phyloP scores from a whole-genome alignment of 2,797 vertebrate genomes.

The Echiichthys vipera region DNA sequence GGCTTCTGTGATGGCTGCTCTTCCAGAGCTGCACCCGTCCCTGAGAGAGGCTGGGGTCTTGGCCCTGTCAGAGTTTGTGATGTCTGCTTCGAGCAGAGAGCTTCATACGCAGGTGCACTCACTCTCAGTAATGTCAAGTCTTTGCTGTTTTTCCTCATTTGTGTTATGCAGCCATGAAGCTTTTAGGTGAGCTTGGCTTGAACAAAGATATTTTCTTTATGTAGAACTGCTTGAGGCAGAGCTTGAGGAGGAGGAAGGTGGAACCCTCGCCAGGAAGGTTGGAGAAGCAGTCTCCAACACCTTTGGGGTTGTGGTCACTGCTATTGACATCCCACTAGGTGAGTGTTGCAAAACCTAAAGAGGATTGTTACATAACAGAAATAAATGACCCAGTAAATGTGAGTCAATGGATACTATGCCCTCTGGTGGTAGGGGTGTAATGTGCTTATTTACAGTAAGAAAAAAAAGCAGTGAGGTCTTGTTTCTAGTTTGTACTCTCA shows the following conservation, averaged over 20 bases:
- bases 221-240: conserved; percentile 80
- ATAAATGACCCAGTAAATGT: conserved; percentile 38
- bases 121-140: conserved; percentile 4
- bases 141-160: not conserved
- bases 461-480: conserved; percentile 10
- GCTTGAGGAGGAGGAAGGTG: conserved; percentile 92
- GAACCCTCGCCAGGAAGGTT: conserved; percentile 95
- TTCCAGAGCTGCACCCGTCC: conserved; percentile 92
- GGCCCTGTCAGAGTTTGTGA: conserved; percentile 96
- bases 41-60: conserved; percentile 97
- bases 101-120: conserved; percentile 70
- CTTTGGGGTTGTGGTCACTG: conserved; percentile 95
- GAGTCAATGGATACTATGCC: conserved; percentile 35
- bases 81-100: conserved; percentile 87
- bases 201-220: conserved; percentile 11
- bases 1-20: conserved; percentile 98
- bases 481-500: conserved; percentile 28
- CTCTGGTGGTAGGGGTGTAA: conserved; percentile 66
- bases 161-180: conserved; percentile 15
- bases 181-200: conserved; percentile 1
- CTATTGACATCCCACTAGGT: conserved; percentile 99
- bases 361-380: conserved; percentile 45
- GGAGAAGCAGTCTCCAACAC: conserved; percentile 98
- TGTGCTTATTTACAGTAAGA: conserved; percentile 10
- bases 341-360: conserved; percentile 68